These are phyloP conservation scores for Latheticus oryzae DNA, from an alignment of 2,888 invertebrate genomes.

Conservation along the genomic window DNA sequence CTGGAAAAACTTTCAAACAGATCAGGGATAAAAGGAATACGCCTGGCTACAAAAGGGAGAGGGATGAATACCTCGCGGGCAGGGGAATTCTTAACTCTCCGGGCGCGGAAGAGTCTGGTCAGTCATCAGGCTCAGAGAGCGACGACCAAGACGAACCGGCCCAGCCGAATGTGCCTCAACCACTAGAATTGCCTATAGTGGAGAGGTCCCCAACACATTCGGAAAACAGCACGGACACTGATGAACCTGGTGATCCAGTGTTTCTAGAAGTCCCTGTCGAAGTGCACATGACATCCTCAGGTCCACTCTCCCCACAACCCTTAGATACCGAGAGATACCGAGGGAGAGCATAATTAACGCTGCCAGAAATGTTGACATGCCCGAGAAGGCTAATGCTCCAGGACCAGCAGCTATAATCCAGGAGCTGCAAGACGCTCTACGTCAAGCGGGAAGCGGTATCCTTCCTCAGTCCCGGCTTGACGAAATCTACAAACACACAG, in stretches of 20 bases:
- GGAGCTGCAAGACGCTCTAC: constrained; percentile 35
- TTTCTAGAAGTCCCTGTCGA: background rate
- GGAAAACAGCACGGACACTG: background rate
- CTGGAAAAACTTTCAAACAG: constrained; percentile 37
- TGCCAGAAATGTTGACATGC: constrained; percentile 20
- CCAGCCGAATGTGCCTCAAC: background rate
- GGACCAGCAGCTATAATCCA: constrained; percentile 26
- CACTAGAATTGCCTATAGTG: constrained; percentile 8
- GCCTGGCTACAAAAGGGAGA: constrained; percentile 18
- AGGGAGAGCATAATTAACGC: constrained; percentile 13
- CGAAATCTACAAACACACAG: constrained; percentile 23
- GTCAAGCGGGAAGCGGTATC: constrained; percentile 15
- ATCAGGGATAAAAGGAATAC: constrained; percentile 34
- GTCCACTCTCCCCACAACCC: constrained; percentile 20
- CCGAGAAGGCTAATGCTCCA: too few species aligned
- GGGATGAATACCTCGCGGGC: constrained; percentile 17
- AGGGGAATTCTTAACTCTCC: background rate
- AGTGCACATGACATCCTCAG: background rate
- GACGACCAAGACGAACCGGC: constrained; percentile 4
- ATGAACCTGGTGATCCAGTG: constrained; percentile 5
- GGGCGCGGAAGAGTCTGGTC: background rate
- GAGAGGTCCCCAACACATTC: background rate
- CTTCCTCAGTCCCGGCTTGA: constrained; percentile 41
- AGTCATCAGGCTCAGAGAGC: too few species aligned
- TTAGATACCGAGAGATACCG: constrained; percentile 15